Evolutionary conservation across 2,113 vertebrate genomes (phyloP).

Genomic region (Perccottus glenii): DNA sequence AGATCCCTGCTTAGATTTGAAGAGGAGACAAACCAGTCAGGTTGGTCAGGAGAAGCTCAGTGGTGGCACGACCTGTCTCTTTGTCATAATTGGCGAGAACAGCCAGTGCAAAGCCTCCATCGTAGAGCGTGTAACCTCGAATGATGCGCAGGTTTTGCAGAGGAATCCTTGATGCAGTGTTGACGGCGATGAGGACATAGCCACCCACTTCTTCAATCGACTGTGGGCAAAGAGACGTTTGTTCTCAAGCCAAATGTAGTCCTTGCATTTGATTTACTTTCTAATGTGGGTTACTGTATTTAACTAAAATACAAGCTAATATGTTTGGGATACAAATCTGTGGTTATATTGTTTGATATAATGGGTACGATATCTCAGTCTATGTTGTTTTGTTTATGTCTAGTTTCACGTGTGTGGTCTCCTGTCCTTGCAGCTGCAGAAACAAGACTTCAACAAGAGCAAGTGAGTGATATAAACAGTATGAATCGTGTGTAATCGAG

Average conservation of each 20-base stretch:
- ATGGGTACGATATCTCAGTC: slow-evolving; percentile 1
- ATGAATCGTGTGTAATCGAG: slow-evolving; percentile 2
- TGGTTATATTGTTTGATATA: background rate
- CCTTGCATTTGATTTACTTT: too few species aligned
- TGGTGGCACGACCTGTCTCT: slow-evolving; percentile 64
- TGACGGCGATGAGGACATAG: slow-evolving; percentile 90
- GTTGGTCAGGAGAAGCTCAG: slow-evolving; percentile 81
- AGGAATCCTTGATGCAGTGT: slow-evolving; percentile 84
- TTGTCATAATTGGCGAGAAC: slow-evolving; percentile 85
- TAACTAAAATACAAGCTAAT: background rate
- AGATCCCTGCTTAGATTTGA: background rate
- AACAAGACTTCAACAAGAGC: slow-evolving; percentile 26
- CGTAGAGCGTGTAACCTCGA: slow-evolving; percentile 88
- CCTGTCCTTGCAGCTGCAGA: slow-evolving; percentile 22
- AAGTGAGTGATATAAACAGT: slow-evolving; percentile 21
- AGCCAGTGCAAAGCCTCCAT: slow-evolving; percentile 80
- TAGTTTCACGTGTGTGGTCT: slow-evolving; percentile 37
- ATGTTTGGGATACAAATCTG: background rate
- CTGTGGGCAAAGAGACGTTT: slow-evolving; percentile 64
- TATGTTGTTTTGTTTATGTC: slow-evolving; percentile 25
- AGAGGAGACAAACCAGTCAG: slow-evolving; percentile 82
- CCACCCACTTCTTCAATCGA: slow-evolving; percentile 94
- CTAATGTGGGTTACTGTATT: background rate
- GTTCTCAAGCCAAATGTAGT: background rate
- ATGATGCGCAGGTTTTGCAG: slow-evolving; percentile 92